These are phyloP conservation scores for mouse (Mus musculus) DNA, from an alignment of 2,113 vertebrate species.

Conservation along the genomic window DNA sequence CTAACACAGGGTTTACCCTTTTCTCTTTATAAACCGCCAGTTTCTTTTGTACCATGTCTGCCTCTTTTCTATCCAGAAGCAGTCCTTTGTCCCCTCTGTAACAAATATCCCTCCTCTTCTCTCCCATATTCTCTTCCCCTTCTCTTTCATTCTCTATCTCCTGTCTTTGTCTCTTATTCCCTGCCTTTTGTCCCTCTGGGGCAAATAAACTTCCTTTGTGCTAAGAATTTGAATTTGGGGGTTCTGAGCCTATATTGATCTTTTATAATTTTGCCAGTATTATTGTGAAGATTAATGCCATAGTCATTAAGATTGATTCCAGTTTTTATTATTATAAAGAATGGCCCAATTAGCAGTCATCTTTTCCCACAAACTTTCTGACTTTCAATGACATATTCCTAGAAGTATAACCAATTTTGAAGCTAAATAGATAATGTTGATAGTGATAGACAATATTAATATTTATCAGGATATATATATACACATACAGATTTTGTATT, in stretches of 20 bases:
- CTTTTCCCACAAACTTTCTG: neutral
- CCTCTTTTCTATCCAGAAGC: neutral
- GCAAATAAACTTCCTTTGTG: neutral
- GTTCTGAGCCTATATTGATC: neutral
- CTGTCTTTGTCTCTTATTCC: neutral
- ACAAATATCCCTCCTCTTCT: neutral
- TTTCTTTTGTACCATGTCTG: neutral
- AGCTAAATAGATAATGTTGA: neutral
- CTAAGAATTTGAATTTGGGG: neutral
- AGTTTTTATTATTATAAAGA: neutral
- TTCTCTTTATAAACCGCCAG: neutral
- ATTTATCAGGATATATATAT: neutral
- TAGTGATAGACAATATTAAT: neutral
- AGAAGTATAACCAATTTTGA: slow-evolving; percentile 35
- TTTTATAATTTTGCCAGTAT: neutral
- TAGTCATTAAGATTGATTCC: neutral
- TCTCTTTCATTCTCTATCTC: neutral
- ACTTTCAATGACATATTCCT: slow-evolving; percentile 13
- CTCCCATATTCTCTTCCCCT: neutral
- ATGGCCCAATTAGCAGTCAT: neutral
- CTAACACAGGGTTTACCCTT: neutral
- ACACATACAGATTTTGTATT: neutral
- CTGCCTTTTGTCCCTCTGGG: neutral
- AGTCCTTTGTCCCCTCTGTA: neutral
- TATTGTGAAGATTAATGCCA: neutral